Percentiles rank a stretch among this genome's conserved stretches.
phyloP scores from a whole-genome alignment of 1,140 invertebrate genomes.

The Drosophila pruinosa region DNA sequence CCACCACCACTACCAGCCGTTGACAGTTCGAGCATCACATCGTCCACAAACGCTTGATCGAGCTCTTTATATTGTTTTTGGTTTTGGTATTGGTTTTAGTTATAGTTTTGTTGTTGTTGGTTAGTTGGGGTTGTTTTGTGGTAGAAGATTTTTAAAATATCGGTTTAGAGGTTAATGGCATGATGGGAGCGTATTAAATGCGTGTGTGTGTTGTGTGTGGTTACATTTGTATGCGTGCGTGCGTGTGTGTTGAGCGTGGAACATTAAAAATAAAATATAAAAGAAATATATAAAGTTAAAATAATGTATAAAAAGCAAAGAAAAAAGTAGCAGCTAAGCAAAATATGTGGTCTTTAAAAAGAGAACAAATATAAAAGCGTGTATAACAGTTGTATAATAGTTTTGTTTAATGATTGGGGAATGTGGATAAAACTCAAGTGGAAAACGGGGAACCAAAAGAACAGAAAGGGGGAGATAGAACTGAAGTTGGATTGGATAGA shows the following conservation, averaged over 20 bases:
- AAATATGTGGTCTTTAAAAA: too few species aligned
- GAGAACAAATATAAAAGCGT: neutral
- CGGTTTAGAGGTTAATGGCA: constrained; percentile 28
- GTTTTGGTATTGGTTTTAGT: constrained; percentile 11
- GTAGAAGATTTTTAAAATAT: constrained; percentile 14
- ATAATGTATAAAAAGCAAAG: neutral
- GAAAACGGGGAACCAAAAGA: neutral
- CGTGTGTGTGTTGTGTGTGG: constrained; percentile 2
- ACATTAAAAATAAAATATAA: constrained; percentile 27
- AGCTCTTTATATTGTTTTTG: constrained; percentile 47
- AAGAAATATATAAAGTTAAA: constrained; percentile 24
- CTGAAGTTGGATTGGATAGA: neutral
- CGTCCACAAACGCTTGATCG: constrained; percentile 62
- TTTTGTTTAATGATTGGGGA: neutral
- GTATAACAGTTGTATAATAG: neutral
- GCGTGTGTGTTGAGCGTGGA: neutral
- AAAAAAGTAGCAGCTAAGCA: neutral
- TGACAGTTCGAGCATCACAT: constrained; percentile 60
- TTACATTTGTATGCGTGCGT: neutral
- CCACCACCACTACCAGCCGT: constrained; percentile 42
- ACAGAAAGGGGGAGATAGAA: neutral
- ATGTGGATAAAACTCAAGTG: neutral
- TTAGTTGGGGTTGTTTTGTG: constrained; percentile 18
- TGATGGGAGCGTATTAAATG: constrained; percentile 5
- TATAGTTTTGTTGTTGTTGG: constrained; percentile 9